These are phyloP conservation scores for Plectrocnemia conspersa DNA, from an alignment of 1,140 invertebrate species.

Conservation along the genomic window DNA sequence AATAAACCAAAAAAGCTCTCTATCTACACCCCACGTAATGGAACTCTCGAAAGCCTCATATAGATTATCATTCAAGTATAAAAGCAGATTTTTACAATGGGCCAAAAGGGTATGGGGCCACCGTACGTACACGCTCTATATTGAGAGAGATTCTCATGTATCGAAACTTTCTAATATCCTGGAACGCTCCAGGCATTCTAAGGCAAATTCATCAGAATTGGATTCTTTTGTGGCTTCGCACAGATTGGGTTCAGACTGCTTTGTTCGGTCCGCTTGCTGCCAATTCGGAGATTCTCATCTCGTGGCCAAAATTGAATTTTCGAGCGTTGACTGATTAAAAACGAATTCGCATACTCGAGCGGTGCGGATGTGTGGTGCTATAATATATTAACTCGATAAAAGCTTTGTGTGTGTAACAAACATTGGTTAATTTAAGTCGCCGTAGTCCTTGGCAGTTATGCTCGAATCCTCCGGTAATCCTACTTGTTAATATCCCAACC, in stretches of 20 bases:
- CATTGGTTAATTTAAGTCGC: constrained; percentile 15
- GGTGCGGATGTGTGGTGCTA: not conserved
- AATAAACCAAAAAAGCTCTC: too few relatives aligned
- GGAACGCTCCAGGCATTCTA: constrained; percentile 10
- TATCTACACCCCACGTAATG: too few relatives aligned
- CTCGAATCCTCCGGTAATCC: constrained; percentile 17
- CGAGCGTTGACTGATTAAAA: constrained; percentile 27
- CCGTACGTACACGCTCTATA: too few relatives aligned
- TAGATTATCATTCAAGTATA: too few relatives aligned
- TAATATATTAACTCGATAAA: not conserved
- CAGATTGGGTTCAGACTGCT: constrained; percentile 12
- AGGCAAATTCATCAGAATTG: constrained; percentile 32
- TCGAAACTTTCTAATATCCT: constrained; percentile 29
- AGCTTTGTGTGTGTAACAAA: constrained; percentile 5
- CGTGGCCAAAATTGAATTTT: constrained; percentile 25
- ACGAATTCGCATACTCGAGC: constrained; percentile 9
- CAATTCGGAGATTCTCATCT: constrained; percentile 12
- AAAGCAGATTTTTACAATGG: too few relatives aligned
- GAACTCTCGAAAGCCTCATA: too few relatives aligned
- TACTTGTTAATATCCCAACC: constrained; percentile 22
- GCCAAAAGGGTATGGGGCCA: too few relatives aligned
- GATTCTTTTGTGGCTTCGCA: constrained; percentile 32
- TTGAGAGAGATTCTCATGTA: too few relatives aligned
- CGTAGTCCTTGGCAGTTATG: constrained; percentile 8
- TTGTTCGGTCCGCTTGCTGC: constrained; percentile 15